phyloP scores from a whole-genome alignment of 1,140 invertebrate genomes.

The Papilio polyxenes region DNA sequence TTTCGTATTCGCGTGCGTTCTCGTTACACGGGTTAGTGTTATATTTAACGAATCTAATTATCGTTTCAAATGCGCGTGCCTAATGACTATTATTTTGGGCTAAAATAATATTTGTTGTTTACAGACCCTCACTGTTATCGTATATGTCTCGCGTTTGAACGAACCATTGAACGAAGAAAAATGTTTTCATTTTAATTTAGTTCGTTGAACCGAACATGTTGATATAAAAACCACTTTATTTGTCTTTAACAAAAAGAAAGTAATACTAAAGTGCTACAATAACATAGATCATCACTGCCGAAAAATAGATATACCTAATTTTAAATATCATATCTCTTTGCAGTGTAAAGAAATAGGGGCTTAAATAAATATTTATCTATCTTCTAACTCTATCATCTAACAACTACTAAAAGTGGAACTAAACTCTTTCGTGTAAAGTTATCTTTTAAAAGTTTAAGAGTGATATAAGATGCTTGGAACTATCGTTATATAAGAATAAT shows the following conservation, averaged over 20 bases:
- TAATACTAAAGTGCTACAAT: too few relatives aligned
- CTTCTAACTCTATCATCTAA: background rate
- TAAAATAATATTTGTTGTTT: conserved; percentile 60
- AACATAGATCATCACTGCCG: too few relatives aligned
- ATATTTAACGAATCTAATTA: conserved; percentile 27
- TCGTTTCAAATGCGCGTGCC: conserved; percentile 27
- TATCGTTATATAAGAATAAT: background rate
- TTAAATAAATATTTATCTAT: background rate
- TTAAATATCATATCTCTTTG: too few relatives aligned
- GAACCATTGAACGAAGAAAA: conserved; percentile 69
- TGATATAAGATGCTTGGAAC: background rate
- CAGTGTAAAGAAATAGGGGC: background rate
- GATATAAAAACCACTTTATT: conserved; percentile 7
- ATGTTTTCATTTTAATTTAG: conserved; percentile 75
- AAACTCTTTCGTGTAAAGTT: background rate
- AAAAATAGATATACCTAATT: too few relatives aligned
- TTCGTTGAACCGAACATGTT: conserved; percentile 64
- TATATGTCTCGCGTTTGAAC: conserved; percentile 56
- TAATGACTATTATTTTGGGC: conserved; percentile 51
- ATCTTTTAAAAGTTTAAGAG: background rate
- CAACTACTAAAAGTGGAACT: background rate
- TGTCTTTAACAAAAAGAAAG: background rate
- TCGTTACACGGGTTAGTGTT: conserved; percentile 14
- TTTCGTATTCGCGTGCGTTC: conserved; percentile 16
- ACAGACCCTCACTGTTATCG: conserved; percentile 61